Conservation (phyloP, 1,140 invertebrate genomes). For the Neotoxoptera formosana region DNA sequence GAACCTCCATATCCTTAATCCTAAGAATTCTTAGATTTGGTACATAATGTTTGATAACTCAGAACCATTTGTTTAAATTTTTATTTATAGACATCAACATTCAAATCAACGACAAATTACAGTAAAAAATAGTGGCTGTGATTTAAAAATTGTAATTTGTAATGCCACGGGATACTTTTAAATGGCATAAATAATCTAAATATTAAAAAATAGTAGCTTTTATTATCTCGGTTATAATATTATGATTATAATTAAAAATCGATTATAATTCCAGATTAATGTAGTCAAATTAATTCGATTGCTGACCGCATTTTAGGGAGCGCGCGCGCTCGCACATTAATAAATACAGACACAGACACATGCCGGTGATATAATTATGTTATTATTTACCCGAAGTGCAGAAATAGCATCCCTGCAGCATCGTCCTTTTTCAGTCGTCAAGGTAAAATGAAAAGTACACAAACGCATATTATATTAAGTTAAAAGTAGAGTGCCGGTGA, state of each 20-base stretch:
- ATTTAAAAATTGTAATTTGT: not conserved
- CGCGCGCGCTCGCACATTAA: not conserved
- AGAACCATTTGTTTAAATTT: too few relatives aligned
- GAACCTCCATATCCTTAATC: too few relatives aligned
- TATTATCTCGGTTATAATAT: not conserved
- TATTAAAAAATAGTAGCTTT: not conserved
- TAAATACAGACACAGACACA: not conserved
- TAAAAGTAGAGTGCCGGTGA: not conserved
- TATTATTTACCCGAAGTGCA: not conserved
- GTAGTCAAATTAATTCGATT: not conserved
- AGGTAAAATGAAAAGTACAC: constrained; percentile 19
- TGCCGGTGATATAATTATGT: not conserved
- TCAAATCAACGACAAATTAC: not conserved
- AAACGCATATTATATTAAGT: not conserved
- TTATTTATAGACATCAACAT: too few relatives aligned
- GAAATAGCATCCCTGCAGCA: not conserved
- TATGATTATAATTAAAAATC: not conserved
- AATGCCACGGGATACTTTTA: too few relatives aligned
- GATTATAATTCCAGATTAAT: not conserved
- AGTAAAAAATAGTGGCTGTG: not conserved
- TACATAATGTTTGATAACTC: too few relatives aligned
- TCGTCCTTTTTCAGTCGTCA: not conserved
- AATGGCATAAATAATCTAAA: not conserved
- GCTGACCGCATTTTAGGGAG: not conserved
- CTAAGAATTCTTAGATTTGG: too few relatives aligned